These are phyloP conservation scores for Cantharis rustica DNA, from an alignment of 2,888 invertebrate species.

Conservation along the genomic window DNA sequence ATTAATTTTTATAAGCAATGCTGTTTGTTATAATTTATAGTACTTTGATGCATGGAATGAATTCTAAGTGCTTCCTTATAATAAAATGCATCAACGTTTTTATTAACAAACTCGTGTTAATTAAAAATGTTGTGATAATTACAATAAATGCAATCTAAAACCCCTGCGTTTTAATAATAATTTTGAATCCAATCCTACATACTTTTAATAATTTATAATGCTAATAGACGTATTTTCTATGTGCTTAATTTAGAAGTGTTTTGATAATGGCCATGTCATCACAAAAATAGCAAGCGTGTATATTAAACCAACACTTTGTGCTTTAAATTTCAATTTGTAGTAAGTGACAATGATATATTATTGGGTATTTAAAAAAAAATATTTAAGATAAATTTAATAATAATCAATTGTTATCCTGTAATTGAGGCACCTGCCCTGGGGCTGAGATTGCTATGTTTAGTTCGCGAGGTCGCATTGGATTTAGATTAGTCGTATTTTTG, in stretches of 20 bases:
- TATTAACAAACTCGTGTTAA: background rate
- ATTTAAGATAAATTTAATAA: background rate
- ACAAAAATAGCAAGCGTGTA: background rate
- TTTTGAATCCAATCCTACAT: background rate
- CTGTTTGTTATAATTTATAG: background rate
- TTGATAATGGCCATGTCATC: conserved; percentile 11
- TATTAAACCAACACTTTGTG: background rate
- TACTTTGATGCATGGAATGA: background rate
- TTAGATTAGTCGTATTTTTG: conserved; percentile 47
- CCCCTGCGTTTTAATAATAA: background rate
- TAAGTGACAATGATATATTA: background rate
- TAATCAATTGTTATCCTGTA: conserved; percentile 1
- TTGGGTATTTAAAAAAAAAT: background rate
- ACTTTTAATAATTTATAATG: conserved; percentile 39
- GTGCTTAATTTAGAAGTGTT: conserved; percentile 36
- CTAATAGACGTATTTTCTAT: conserved; percentile 26
- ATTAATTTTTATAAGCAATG: background rate
- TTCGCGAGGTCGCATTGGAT: conserved; percentile 44
- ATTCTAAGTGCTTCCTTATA: background rate
- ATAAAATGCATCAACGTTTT: background rate
- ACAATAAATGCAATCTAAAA: background rate
- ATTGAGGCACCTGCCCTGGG: conserved; percentile 12
- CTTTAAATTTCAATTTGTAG: background rate
- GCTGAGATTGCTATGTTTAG: conserved; percentile 35
- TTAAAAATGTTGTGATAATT: background rate